Percentiles rank a stretch among this genome's conserved stretches.
These are phyloP conservation scores for Wasmannia auropunctata DNA, from an alignment of 1,140 invertebrate species.

Conservation along the genomic window DNA sequence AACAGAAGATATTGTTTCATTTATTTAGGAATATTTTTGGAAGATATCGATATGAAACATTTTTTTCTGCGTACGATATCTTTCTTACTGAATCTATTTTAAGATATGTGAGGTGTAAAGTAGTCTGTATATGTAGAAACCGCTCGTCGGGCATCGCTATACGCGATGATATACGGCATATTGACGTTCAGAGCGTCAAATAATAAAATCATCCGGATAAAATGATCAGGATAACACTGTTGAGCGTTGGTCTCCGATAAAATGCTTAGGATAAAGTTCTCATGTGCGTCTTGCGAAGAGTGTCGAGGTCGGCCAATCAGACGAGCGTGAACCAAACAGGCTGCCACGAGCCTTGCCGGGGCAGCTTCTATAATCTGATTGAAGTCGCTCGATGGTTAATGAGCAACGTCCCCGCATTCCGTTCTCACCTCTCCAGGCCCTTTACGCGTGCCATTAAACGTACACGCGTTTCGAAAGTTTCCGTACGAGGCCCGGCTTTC, in stretches of 20 bases:
- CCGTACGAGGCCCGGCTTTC: not conserved
- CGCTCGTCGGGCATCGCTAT: not conserved
- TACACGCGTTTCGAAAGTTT: conserved; percentile 64
- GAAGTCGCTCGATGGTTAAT: conserved; percentile 77
- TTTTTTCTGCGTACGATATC: not conserved
- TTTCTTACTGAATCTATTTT: not conserved
- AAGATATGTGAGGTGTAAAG: not conserved
- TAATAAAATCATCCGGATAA: conserved; percentile 69
- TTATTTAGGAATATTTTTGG: not conserved
- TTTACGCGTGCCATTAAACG: conserved; percentile 68
- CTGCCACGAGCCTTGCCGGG: conserved; percentile 60
- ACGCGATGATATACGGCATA: not conserved
- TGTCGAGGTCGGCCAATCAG: conserved; percentile 60
- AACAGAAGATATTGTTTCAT: not conserved
- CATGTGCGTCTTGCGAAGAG: conserved; percentile 37
- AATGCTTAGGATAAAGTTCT: conserved; percentile 59
- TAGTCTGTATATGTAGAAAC: not conserved
- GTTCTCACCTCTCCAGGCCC: conserved; percentile 70
- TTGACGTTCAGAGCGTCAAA: conserved; percentile 55
- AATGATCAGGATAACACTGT: no score
- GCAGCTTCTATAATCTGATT: conserved; percentile 76
- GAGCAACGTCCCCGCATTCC: conserved; percentile 76
- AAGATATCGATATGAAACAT: not conserved
- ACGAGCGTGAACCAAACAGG: conserved; percentile 50
- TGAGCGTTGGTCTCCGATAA: conserved; percentile 39